Evolutionary conservation across 2,888 invertebrate species (phyloP).

Genomic region (Panzeria rudis): DNA sequence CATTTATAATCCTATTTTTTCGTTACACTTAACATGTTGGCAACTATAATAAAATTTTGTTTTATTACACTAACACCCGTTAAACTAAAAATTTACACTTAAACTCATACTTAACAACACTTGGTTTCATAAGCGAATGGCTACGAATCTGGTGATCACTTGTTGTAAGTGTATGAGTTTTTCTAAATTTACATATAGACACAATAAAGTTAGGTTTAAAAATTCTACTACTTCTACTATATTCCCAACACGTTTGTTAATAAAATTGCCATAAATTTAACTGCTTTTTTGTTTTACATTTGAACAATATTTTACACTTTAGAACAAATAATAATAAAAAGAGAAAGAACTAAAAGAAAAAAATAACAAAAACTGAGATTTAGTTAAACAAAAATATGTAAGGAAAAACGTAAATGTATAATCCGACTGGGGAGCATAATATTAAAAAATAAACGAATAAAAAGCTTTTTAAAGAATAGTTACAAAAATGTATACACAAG

Average conservation of each 20-base stretch:
- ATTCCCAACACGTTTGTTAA: slow-evolving; percentile 78
- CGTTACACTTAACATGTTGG: slow-evolving; percentile 64
- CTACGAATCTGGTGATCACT: not conserved
- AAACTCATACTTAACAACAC: slow-evolving; percentile 35
- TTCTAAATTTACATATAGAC: slow-evolving; percentile 49
- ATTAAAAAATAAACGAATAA: slow-evolving; percentile 25
- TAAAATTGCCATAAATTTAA: slow-evolving; percentile 81
- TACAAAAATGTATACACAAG: not conserved
- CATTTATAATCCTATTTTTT: slow-evolving; percentile 58
- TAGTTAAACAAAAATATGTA: slow-evolving; percentile 40
- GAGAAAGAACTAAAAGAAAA: not conserved
- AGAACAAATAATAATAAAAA: slow-evolving; percentile 41
- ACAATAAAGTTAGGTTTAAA: slow-evolving; percentile 25
- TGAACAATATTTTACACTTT: slow-evolving; percentile 73
- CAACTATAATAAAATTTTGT: slow-evolving; percentile 67
- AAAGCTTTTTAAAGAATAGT: slow-evolving; percentile 23
- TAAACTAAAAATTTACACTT: slow-evolving; percentile 55
- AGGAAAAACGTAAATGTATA: slow-evolving; percentile 41
- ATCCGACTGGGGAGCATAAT: slow-evolving; percentile 45
- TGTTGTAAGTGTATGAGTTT: not conserved
- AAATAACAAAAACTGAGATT: slow-evolving; percentile 69
- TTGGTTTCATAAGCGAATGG: slow-evolving; percentile 14
- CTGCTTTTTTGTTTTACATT: slow-evolving; percentile 76
- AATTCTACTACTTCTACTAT: slow-evolving; percentile 55
- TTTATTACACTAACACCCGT: slow-evolving; percentile 69